Percentiles rank a stretch among this genome's conserved stretches.
phyloP scores from a whole-genome alignment of 1,140 invertebrate species.

The Lepidotrigona ventralis region DNA sequence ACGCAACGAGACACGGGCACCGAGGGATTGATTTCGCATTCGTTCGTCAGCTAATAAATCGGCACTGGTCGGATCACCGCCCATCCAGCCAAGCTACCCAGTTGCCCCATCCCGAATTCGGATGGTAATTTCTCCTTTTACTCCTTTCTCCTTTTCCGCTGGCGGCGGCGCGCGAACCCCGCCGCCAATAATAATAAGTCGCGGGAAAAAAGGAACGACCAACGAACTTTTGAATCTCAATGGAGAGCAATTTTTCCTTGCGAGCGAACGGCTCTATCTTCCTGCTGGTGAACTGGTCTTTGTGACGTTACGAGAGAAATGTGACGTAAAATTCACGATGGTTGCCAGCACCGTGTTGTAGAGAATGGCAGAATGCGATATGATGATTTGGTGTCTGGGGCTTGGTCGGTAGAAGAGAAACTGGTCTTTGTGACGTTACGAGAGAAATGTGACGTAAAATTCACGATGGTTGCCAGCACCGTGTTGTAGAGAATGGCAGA shows the following conservation, averaged over 20 bases:
- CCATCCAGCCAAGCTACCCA: constrained; percentile 4
- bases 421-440: neutral
- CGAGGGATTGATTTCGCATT: constrained; percentile 35
- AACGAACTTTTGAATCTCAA: constrained; percentile 45
- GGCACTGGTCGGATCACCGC: constrained; percentile 18
- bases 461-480: neutral
- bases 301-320: constrained; percentile 15
- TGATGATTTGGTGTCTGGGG: neutral
- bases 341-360: neutral
- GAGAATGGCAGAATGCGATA: too few relatives aligned
- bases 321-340: constrained; percentile 27
- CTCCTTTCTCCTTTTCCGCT: neutral
- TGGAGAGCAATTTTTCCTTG: constrained; percentile 39
- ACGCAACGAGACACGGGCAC: neutral
- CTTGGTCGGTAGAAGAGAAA: neutral
- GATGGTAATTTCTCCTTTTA: constrained; percentile 31
- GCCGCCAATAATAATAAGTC: constrained; percentile 21
- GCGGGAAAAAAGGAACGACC: neutral
- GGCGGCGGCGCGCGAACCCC: neutral
- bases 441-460: constrained; percentile 33
- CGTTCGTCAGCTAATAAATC: constrained; percentile 31
- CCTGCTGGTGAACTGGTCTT: neutral
- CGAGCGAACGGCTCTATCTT: constrained; percentile 7
- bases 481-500: too few relatives aligned
- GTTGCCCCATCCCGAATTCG: constrained; percentile 11